Conservation (phyloP, 2,113 vertebrate species). For the Jacana jacana region DNA sequence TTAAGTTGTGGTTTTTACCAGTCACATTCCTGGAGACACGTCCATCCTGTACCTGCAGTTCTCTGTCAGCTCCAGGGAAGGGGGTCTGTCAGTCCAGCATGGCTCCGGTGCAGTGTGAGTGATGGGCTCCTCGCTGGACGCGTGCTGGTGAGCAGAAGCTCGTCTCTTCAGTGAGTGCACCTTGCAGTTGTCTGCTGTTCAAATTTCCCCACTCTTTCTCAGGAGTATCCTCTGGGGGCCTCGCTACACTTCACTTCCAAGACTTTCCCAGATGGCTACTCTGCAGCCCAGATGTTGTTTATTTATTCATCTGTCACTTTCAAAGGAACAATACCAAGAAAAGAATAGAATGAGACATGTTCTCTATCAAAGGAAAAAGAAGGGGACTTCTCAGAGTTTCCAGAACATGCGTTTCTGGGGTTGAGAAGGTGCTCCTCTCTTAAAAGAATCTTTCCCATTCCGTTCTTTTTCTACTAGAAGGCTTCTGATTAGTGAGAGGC, state of each 20-base stretch:
- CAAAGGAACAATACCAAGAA: neutral
- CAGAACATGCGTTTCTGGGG: neutral
- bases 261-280: slow-evolving; percentile 42
- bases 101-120: neutral
- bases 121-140: neutral
- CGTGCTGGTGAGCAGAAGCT: accelerated
- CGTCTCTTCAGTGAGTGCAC: neutral
- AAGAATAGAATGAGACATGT: neutral
- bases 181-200: neutral
- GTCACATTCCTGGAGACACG: neutral
- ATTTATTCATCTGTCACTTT: slow-evolving; percentile 26
- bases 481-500: neutral
- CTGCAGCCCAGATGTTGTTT: slow-evolving; percentile 56
- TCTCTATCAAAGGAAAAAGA: neutral
- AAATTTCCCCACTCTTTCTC: neutral
- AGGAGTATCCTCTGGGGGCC: neutral
- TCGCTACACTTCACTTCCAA: neutral
- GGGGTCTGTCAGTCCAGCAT: neutral
- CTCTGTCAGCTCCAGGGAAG: neutral
- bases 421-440: neutral
- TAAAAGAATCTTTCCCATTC: neutral
- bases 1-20: accelerated
- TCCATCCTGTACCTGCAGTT: neutral
- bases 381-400: neutral
- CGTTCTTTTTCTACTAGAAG: neutral